These are phyloP conservation scores for Synanthedon tipuliformis DNA, from an alignment of 2,888 invertebrate species.

Conservation along the genomic window DNA sequence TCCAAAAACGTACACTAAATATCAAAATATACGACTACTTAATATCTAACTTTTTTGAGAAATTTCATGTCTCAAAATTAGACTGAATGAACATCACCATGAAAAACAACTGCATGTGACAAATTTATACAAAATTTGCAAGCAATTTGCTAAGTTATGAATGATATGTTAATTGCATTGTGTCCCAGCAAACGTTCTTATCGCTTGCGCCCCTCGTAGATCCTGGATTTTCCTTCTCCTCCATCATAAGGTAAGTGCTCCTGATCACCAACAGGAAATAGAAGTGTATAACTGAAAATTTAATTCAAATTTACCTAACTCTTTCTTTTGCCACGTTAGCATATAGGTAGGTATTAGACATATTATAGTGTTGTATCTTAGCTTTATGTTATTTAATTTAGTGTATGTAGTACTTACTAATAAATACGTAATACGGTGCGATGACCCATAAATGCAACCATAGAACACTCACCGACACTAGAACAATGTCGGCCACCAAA, in stretches of 20 bases:
- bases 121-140: background rate
- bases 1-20: too few relatives aligned
- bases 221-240: slow-evolving; percentile 3
- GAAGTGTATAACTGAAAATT: slow-evolving; percentile 7
- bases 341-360: too few relatives aligned
- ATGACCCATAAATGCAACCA: slow-evolving; percentile 2
- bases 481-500: slow-evolving; percentile 2
- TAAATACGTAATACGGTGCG: slow-evolving; percentile 1
- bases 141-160: background rate
- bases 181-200: slow-evolving; percentile 6
- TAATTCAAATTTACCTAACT: too few relatives aligned
- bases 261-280: slow-evolving; percentile 7
- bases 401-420: slow-evolving; percentile 2
- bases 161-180: slow-evolving; percentile 6
- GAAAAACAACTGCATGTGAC: background rate
- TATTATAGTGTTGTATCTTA: too few relatives aligned
- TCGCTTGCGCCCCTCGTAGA: background rate
- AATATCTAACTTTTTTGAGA: too few relatives aligned
- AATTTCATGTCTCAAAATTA: background rate
- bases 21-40: too few relatives aligned
- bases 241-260: slow-evolving; percentile 8
- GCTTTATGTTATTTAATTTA: background rate
- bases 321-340: too few relatives aligned
- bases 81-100: too few relatives aligned
- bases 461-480: slow-evolving; percentile 4